phyloP scores from a whole-genome alignment of 2,113 vertebrate genomes.

The Xiphorhynchus elegans region DNA sequence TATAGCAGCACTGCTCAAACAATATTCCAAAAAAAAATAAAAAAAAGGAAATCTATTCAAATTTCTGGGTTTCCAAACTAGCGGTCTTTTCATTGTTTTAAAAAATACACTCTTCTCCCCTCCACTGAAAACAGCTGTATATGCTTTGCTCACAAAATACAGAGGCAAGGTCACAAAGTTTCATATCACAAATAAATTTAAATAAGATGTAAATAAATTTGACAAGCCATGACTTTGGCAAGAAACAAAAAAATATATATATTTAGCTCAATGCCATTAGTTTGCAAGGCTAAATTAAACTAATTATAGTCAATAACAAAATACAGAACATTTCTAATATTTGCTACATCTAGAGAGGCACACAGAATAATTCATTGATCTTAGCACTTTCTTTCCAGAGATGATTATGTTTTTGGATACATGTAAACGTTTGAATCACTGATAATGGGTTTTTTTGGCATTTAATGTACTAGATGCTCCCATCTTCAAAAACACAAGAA shows the following conservation, averaged over 20 bases:
- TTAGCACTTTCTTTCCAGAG: conserved; percentile 84
- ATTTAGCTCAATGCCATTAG: conserved; percentile 87
- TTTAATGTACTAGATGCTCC: conserved; percentile 87
- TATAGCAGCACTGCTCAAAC: conserved; percentile 74
- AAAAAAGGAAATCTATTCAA: conserved; percentile 22
- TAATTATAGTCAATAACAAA: conserved; percentile 85
- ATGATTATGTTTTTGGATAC: conserved; percentile 90
- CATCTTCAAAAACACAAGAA: conserved; percentile 85
- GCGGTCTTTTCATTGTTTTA: conserved; percentile 12
- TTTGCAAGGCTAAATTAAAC: conserved; percentile 84
- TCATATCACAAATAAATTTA: conserved; percentile 79
- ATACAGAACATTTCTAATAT: conserved; percentile 83
- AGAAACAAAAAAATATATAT: conserved; percentile 73
- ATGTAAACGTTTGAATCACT: conserved; percentile 89
- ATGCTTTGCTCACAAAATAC: conserved; percentile 65
- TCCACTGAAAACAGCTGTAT: conserved; percentile 45
- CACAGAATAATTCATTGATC: conserved; percentile 82
- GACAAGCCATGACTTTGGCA: conserved; percentile 87
- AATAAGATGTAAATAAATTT: conserved; percentile 79
- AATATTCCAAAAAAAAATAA: conserved; percentile 44
- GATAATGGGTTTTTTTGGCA: conserved; percentile 77
- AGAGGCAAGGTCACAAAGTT: conserved; percentile 77
- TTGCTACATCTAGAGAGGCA: conserved; percentile 90
- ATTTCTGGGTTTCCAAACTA: conserved; percentile 46
- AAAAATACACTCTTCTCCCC: conserved; percentile 48